These are phyloP conservation scores for Nephila pilipes DNA, from an alignment of 1,140 invertebrate species.

Conservation along the genomic window DNA sequence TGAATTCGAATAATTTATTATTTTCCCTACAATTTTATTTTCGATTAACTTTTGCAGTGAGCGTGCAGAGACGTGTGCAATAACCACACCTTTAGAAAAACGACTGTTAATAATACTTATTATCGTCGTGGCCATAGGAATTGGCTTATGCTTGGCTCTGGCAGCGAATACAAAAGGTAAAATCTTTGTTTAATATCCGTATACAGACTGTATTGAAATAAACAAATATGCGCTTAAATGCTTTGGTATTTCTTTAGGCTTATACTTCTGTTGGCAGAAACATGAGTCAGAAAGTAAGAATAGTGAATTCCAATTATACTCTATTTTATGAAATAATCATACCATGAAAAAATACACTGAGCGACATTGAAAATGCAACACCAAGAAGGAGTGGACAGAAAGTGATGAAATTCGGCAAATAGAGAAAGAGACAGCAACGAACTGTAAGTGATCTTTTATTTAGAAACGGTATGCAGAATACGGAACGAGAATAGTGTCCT, in stretches of 20 bases:
- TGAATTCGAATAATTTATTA: neutral
- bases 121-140: neutral
- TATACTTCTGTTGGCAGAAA: slow-evolving; percentile 31
- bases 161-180: slow-evolving; percentile 9
- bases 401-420: too few relatives aligned
- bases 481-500: too few relatives aligned
- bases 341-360: too few relatives aligned
- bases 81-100: slow-evolving; percentile 16
- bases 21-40: neutral
- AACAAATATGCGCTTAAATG: neutral
- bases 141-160: neutral
- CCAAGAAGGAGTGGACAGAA: too few relatives aligned
- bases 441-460: too few relatives aligned
- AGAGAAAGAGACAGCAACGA: too few relatives aligned
- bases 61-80: neutral
- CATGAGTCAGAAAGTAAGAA: neutral
- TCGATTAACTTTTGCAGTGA: neutral
- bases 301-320: neutral
- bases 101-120: neutral
- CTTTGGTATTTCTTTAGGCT: slow-evolving; percentile 1
- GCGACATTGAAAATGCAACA: too few relatives aligned
- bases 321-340: too few relatives aligned
- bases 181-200: neutral
- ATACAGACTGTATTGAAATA: neutral
- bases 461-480: too few relatives aligned